Evolutionary conservation across 2,113 vertebrate genomes (phyloP).

Genomic region (Thermophis baileyi): DNA sequence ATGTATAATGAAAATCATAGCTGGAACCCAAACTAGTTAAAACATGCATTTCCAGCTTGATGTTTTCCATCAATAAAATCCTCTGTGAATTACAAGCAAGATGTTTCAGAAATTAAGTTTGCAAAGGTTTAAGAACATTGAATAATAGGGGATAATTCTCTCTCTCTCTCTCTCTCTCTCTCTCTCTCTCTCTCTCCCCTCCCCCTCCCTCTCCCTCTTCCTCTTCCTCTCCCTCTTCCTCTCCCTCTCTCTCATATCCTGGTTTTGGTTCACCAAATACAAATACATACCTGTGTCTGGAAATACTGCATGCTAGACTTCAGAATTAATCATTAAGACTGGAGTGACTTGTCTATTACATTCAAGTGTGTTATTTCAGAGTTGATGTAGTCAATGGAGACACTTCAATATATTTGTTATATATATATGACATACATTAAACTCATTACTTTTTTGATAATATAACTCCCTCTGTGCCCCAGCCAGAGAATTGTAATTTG

Average conservation of each 20-base stretch:
- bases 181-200: not conserved
- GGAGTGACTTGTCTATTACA: slow-evolving; percentile 12
- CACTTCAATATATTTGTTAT: not conserved
- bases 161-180: not conserved
- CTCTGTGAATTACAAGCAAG: not conserved
- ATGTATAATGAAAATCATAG: not conserved
- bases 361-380: not conserved
- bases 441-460: slow-evolving; percentile 32
- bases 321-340: not conserved
- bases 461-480: slow-evolving; percentile 29
- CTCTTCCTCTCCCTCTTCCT: not conserved
- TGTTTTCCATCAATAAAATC: not conserved
- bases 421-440: slow-evolving; percentile 13
- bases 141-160: not conserved
- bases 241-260: not conserved
- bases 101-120: not conserved
- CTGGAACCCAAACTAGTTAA: slow-evolving; percentile 7
- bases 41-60: not conserved
- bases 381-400: slow-evolving; percentile 32
- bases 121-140: not conserved
- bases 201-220: no score
- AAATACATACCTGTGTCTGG: slow-evolving; percentile 28
- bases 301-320: not conserved
- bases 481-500: slow-evolving; percentile 21
- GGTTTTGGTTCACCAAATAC: slow-evolving; percentile 26